Base-by-base conservation (phyloP, 1,140 invertebrate species). In the Panonychus citri region DNA sequence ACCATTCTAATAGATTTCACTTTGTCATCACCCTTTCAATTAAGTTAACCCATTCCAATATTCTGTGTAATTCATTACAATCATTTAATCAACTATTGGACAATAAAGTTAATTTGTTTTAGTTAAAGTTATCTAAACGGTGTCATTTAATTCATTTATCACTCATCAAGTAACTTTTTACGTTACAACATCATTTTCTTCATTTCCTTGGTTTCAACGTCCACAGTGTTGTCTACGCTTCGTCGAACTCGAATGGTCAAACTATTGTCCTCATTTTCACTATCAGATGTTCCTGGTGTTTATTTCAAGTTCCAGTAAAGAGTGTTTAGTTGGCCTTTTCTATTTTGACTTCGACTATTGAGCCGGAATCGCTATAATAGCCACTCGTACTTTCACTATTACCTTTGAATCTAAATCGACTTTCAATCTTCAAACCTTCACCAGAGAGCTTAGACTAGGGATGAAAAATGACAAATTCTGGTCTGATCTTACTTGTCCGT, bases 391-490 rank as follows among this genome's bases (percentile, higher is more conserved):
- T n/a, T n/a, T n/a, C n/a, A n/a, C n/a, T n/a, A n/a, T n/a, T n/a
- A n/a, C n/a, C n/a, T n/a, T n/a, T n/a, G n/a, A n/a, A n/a, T n/a
- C 52, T 52, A 48, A 51, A 30, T 54, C 51, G 30, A 10, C n/a
- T 59, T 61, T 65, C 40, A 57, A 76, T n/a, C n/a, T n/a, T n/a
- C 30, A 34, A 34, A 34, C 5, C 12, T 34, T 34, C 30, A 5
- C 12, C 30, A 34, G 5, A 34, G 74, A 74, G 51, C 83, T 19
- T 34, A 17, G 40, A n/a, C 25, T 91, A 84, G 1, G 91, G 91
- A 73, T 97, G 86, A 66, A 85, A 96, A 63, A 98, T 97, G 30
- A 97, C 85, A 70, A 98, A 98, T 69, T 97, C 93, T 0, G 94
- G 93, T 51, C 89, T 76, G 51, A 98, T 84, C 73, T 96, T 96